A percentile compares a stretch with the other conserved stretches of the same genome.
These are phyloP conservation scores for Synanthedon formicaeformis DNA, from an alignment of 2,888 invertebrate species.

Conservation along the genomic window DNA sequence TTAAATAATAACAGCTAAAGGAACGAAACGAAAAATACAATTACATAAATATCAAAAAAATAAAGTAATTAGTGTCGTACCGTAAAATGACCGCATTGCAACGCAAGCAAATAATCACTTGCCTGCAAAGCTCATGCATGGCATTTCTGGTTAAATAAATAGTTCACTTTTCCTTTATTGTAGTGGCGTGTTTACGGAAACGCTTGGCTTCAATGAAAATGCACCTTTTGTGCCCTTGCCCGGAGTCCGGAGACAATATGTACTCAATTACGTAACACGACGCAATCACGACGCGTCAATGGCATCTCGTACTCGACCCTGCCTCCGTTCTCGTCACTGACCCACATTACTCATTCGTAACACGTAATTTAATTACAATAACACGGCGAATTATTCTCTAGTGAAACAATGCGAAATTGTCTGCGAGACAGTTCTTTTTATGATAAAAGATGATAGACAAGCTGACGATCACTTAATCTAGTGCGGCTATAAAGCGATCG, in stretches of 20 bases:
- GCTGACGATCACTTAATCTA: too few relatives aligned
- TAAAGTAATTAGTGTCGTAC: too few relatives aligned
- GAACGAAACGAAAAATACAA: too few relatives aligned
- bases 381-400: conserved; percentile 3
- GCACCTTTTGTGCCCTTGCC: not conserved
- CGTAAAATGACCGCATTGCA: too few relatives aligned
- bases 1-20: too few relatives aligned
- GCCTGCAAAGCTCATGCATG: too few relatives aligned
- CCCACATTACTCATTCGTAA: conserved; percentile 57
- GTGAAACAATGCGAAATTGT: not conserved
- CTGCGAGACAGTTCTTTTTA: too few relatives aligned
- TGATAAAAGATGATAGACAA: too few relatives aligned
- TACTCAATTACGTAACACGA: conserved; percentile 42
- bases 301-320: conserved; percentile 56
- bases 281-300: conserved; percentile 42
- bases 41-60: too few relatives aligned
- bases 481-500: too few relatives aligned
- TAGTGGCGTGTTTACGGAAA: conserved; percentile 4
- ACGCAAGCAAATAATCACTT: too few relatives aligned
- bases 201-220: not conserved
- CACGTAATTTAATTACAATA: conserved; percentile 46
- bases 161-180: not conserved
- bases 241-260: conserved; percentile 40
- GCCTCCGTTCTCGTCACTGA: conserved; percentile 63
- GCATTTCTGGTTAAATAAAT: not conserved